Evolutionary conservation across 2,113 vertebrate genomes (phyloP).

Genomic region (Clarias gariepinus): DNA sequence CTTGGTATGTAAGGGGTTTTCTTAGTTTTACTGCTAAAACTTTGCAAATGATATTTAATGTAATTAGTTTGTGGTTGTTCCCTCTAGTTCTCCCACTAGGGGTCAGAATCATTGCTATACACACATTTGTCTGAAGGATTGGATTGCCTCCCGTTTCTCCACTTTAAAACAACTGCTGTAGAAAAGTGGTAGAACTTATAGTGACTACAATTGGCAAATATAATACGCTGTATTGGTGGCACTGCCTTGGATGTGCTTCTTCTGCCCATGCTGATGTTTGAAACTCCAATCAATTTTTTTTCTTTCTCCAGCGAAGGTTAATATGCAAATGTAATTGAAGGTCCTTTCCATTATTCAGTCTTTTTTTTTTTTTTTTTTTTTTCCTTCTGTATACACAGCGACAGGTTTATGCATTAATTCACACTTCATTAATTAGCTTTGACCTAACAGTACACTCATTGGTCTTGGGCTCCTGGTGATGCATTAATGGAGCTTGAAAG

Average conservation of each 20-base stretch:
- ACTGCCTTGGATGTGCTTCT: not conserved
- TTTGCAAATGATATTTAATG: not conserved
- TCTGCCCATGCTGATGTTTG: not conserved
- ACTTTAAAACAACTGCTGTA: not conserved
- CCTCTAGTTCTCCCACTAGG: conserved; percentile 7
- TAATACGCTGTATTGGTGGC: not conserved
- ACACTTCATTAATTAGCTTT: conserved; percentile 68
- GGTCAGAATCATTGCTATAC: not conserved
- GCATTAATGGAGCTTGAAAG: conserved; percentile 22
- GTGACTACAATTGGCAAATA: not conserved
- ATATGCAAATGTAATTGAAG: conserved; percentile 81
- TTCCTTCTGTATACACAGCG: conserved; percentile 54
- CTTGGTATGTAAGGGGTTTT: too few relatives aligned
- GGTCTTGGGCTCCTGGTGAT: conserved; percentile 26
- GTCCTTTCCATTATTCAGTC: conserved; percentile 71
- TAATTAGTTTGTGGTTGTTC: not conserved
- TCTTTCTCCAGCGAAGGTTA: conserved; percentile 58
- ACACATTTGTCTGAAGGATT: not conserved
- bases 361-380: too few relatives aligned
- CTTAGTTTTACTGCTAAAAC: not conserved
- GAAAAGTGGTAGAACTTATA: too few relatives aligned
- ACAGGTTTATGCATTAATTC: conserved; percentile 67
- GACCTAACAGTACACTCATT: conserved; percentile 39
- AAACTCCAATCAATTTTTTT: conserved; percentile 11
- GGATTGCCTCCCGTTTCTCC: not conserved